These are phyloP conservation scores for Andrena trimmerana DNA, from an alignment of 2,888 invertebrate species.

Conservation along the genomic window DNA sequence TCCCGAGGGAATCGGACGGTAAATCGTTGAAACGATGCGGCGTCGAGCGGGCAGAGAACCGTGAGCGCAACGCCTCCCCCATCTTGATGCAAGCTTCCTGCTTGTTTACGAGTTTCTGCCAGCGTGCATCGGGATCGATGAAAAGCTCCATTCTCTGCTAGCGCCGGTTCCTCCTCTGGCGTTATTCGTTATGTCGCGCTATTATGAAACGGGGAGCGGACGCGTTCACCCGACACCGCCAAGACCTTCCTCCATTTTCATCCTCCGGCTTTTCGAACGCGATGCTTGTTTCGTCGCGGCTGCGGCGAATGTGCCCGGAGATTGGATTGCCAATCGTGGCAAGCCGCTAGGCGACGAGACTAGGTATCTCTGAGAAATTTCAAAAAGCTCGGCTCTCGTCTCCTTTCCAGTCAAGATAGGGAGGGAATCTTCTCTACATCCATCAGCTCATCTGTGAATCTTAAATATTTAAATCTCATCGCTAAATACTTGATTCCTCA, in stretches of 20 bases:
- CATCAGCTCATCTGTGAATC: no score
- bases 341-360: background rate
- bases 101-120: constrained; percentile 47
- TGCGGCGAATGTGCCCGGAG: background rate
- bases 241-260: background rate
- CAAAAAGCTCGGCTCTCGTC: background rate
- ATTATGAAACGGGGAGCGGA: constrained; percentile 30
- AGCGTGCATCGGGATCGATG: constrained; percentile 42
- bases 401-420: no score
- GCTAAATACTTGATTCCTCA: no score
- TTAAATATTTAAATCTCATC: no score
- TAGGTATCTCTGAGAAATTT: background rate
- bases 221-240: constrained; percentile 20
- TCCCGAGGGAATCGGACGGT: constrained; percentile 41
- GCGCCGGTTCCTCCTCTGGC: background rate
- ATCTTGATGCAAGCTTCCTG: constrained; percentile 44
- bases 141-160: constrained; percentile 36
- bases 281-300: background rate
- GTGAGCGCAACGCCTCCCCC: constrained; percentile 32
- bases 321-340: background rate
- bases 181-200: constrained; percentile 33
- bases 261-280: background rate
- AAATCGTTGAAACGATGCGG: constrained; percentile 22
- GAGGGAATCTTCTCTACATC: no score
- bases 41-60: constrained; percentile 11